phyloP scores from a whole-genome alignment of 2,113 vertebrate genomes.

The Heliornis fulica region DNA sequence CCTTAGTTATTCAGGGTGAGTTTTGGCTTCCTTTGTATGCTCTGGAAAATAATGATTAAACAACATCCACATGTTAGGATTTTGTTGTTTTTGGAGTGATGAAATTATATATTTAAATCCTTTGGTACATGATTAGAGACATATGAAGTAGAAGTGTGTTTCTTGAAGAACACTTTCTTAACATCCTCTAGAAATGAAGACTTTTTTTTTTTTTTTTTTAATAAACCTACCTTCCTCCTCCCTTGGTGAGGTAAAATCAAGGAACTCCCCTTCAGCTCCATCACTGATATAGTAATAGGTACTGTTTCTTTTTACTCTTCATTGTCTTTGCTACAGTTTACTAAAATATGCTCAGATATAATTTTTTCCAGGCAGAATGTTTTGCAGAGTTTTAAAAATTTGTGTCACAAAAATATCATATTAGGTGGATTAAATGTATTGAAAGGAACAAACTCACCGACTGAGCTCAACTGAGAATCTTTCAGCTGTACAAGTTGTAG shows the following conservation, averaged over 20 bases:
- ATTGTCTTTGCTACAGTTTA: background rate
- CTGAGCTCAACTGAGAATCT: background rate
- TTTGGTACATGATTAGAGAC: background rate
- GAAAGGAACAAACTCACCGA: background rate
- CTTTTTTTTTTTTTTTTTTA: background rate
- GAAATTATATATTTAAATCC: background rate
- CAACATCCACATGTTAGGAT: background rate
- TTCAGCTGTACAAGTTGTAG: background rate
- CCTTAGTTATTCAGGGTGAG: background rate
- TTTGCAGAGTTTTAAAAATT: background rate
- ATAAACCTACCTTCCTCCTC: background rate
- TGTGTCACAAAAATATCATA: background rate
- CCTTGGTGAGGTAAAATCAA: background rate
- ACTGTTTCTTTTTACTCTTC: background rate
- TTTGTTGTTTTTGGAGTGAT: background rate
- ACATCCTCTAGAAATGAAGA: background rate
- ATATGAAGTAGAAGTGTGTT: background rate
- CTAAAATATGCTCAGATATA: accelerated
- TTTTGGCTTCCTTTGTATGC: background rate
- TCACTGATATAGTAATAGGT: background rate
- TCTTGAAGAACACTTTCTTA: background rate
- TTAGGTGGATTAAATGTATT: background rate
- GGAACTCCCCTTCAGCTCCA: background rate
- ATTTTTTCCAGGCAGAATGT: background rate
- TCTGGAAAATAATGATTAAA: background rate